Evolutionary conservation across 2,113 vertebrate species (phyloP).

Genomic region (Neopipo cinnamomea): DNA sequence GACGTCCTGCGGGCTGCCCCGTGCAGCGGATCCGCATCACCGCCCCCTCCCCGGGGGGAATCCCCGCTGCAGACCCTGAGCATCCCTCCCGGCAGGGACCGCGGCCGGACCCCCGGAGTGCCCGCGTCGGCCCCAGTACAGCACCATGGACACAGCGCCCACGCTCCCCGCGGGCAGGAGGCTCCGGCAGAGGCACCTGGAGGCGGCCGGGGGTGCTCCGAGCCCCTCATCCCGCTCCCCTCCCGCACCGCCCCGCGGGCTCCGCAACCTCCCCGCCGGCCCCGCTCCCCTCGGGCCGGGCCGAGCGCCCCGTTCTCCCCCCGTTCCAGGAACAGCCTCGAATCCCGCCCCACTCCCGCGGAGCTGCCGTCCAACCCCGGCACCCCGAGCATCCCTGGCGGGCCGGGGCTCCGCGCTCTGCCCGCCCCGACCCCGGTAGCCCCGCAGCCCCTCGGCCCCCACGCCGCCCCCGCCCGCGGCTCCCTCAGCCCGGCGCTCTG

Average conservation of each 20-base stretch:
- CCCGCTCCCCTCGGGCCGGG: background rate
- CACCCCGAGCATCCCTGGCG: background rate
- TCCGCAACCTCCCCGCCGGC: background rate
- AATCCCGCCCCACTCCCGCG: background rate
- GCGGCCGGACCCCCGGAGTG: background rate
- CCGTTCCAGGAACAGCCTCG: background rate
- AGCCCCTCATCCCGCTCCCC: background rate
- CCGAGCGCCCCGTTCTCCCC: background rate
- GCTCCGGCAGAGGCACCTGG: background rate
- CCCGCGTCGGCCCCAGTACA: background rate
- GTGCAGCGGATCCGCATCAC: background rate
- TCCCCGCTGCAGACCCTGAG: background rate
- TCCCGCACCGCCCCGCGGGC: background rate
- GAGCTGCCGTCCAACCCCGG: background rate
- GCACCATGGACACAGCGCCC: slow-evolving; percentile 54
- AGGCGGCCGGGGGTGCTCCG: background rate
- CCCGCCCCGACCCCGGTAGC: background rate
- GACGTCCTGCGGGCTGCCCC: background rate
- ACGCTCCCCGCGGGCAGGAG: background rate
- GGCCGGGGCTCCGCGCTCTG: background rate
- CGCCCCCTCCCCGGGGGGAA: background rate
- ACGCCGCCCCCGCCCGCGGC: too few relatives aligned
- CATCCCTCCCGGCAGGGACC: background rate
- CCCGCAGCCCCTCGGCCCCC: background rate
- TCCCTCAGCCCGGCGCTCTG: too few relatives aligned